These are phyloP conservation scores for Protobothrops mucrosquamatus DNA, from an alignment of 2,113 vertebrate genomes.

Conservation along the genomic window DNA sequence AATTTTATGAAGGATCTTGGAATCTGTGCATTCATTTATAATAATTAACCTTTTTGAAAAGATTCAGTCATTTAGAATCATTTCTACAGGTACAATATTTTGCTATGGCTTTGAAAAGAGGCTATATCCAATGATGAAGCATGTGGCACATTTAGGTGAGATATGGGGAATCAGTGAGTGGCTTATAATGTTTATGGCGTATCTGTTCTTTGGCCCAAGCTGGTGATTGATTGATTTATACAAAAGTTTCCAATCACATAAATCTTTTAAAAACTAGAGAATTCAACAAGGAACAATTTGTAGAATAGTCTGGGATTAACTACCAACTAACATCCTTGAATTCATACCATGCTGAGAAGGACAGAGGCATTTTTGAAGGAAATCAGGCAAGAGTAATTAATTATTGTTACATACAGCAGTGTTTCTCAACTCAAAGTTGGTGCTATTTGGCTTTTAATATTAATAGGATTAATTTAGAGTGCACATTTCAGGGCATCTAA, in stretches of 20 bases:
- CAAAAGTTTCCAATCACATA: background rate
- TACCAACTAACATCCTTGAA: background rate
- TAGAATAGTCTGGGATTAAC: background rate
- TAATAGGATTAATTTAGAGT: background rate
- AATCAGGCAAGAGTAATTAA: background rate
- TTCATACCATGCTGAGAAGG: background rate
- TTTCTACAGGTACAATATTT: background rate
- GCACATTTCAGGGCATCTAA: background rate
- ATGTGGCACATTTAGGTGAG: background rate
- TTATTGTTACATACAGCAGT: background rate
- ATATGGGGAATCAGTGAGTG: background rate
- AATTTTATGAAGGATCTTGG: background rate
- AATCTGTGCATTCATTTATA: background rate
- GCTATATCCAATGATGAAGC: background rate
- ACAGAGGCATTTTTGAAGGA: background rate
- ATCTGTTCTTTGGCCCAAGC: background rate
- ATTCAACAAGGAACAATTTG: background rate
- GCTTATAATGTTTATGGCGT: background rate
- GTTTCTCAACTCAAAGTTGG: background rate
- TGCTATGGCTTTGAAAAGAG: background rate
- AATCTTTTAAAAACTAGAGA: background rate
- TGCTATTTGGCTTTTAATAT: background rate
- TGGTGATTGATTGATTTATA: background rate
- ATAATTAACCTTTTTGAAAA: background rate
- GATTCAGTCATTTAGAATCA: background rate